Conservation (phyloP, 1,140 invertebrate species). For the Trichonephila clavata region DNA sequence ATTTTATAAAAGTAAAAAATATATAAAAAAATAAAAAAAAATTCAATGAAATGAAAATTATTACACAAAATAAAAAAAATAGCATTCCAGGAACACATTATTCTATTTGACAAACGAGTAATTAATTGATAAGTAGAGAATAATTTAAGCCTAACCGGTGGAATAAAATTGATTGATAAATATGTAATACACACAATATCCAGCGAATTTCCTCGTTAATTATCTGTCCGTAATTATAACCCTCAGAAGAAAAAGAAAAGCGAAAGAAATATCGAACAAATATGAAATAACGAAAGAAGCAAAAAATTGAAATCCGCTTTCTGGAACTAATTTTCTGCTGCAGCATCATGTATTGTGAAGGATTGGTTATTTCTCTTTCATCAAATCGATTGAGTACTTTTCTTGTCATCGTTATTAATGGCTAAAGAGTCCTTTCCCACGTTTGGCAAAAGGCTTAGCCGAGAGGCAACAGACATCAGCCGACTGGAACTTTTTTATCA, state of each 20-base stretch:
- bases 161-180: neutral
- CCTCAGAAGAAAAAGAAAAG: neutral
- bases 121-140: too few species aligned
- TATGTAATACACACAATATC: neutral
- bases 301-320: conserved; percentile 2
- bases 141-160: too few species aligned
- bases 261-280: neutral
- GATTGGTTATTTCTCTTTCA: conserved; percentile 19
- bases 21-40: too few species aligned
- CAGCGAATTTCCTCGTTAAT: neutral
- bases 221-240: neutral
- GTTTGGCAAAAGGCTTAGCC: conserved; percentile 12
- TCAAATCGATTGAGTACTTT: conserved; percentile 47
- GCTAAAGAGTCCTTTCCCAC: conserved; percentile 50
- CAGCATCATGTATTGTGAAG: neutral
- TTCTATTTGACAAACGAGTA: too few species aligned
- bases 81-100: too few species aligned
- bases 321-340: neutral
- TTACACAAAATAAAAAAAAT: too few species aligned
- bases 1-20: too few species aligned
- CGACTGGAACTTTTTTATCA: conserved; percentile 27
- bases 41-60: too few species aligned
- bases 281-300: neutral
- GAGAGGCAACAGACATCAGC: conserved; percentile 27
- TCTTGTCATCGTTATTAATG: conserved; percentile 61